Percentiles rank a stretch among this genome's conserved stretches.
Conservation (phyloP, 2,888 invertebrate species). For the Habroteleia sp. region DNA sequence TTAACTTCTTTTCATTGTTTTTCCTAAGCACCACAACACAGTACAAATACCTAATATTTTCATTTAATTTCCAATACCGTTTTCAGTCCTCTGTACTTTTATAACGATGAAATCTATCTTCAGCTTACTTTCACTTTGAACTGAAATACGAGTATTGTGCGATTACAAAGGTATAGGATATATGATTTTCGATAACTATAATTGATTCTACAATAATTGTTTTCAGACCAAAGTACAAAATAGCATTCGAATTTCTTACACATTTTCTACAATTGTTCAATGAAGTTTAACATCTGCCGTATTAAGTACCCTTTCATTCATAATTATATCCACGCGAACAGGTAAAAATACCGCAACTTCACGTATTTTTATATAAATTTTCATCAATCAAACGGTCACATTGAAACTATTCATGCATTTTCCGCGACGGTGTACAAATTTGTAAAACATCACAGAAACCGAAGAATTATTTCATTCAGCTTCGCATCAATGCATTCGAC, state of each 20-base stretch:
- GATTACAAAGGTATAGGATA: too few species aligned
- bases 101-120: too few species aligned
- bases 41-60: too few species aligned
- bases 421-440: conserved; percentile 20
- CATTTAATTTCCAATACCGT: too few species aligned
- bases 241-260: not conserved
- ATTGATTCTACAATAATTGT: too few species aligned
- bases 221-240: too few species aligned
- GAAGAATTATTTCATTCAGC: conserved; percentile 30
- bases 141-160: too few species aligned
- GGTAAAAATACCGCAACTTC: conserved; percentile 17
- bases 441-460: conserved; percentile 8
- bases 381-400: conserved; percentile 28
- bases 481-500: conserved; percentile 12
- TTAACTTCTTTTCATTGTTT: too few species aligned
- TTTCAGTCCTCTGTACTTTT: too few species aligned
- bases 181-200: not conserved
- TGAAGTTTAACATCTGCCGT: conserved; percentile 7
- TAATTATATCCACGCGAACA: not conserved
- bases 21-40: too few species aligned
- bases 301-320: conserved; percentile 7
- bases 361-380: conserved; percentile 27
- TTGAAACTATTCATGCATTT: conserved; percentile 14
- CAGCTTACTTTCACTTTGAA: too few species aligned
- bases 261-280: conserved; percentile 11